These are phyloP conservation scores for Anthoptus insignis DNA, from an alignment of 2,888 invertebrate species.

Conservation along the genomic window DNA sequence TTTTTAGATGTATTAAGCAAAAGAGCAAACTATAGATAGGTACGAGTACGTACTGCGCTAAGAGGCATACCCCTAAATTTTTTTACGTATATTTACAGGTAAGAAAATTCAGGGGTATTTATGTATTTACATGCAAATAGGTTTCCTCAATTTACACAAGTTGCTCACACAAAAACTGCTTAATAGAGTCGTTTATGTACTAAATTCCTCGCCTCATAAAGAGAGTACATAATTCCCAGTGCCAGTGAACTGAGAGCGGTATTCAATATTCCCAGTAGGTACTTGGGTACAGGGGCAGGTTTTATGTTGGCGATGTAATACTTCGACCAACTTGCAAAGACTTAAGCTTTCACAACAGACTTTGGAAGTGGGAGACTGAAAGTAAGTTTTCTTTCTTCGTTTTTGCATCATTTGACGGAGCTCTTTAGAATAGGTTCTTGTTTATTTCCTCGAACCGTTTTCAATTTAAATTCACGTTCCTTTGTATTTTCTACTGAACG, in stretches of 20 bases:
- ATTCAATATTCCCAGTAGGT: constrained; percentile 32
- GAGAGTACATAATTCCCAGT: constrained; percentile 19
- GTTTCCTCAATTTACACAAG: too few relatives aligned
- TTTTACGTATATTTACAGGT: too few relatives aligned
- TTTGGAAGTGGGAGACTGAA: constrained; percentile 21
- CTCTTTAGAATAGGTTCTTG: constrained; percentile 22
- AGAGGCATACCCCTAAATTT: too few relatives aligned
- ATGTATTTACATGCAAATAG: too few relatives aligned
- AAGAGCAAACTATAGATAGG: too few relatives aligned
- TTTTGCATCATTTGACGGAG: constrained; percentile 27
- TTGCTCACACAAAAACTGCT: too few relatives aligned
- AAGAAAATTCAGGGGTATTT: constrained; percentile 12
- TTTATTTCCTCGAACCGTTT: constrained; percentile 16
- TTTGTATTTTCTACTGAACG: constrained; percentile 2
- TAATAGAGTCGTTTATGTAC: too few relatives aligned
- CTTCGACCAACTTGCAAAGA: constrained; percentile 22
- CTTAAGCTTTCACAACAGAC: constrained; percentile 24
- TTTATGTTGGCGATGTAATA: constrained; percentile 27
- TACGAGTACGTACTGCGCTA: too few relatives aligned
- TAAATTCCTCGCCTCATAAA: constrained; percentile 12
- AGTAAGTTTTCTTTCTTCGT: constrained; percentile 21
- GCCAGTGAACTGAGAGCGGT: constrained; percentile 26
- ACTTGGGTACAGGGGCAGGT: constrained; percentile 27
- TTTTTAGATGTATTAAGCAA: too few relatives aligned
- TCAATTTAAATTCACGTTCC: constrained; percentile 12